Evolutionary conservation across 2,888 invertebrate species (phyloP).

Genomic region (Copidosoma aretas): DNA sequence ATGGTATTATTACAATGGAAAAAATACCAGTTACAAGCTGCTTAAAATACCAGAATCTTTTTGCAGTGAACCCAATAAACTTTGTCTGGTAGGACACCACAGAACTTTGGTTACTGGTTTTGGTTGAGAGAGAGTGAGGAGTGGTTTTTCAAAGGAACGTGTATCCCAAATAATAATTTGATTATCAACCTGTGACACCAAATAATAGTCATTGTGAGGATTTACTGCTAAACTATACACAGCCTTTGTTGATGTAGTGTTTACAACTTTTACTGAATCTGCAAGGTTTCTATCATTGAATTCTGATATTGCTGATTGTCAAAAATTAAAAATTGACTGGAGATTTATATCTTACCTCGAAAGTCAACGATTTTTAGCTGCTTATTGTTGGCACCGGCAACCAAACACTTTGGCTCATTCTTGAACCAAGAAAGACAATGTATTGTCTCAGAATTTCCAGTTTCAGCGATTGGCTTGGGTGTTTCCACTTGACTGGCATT

Average conservation of each 20-base stretch:
- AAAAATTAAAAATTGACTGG: background rate
- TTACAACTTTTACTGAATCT: slow-evolving; percentile 78
- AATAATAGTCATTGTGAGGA: slow-evolving; percentile 76
- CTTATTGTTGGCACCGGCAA: slow-evolving; percentile 90
- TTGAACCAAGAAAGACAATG: slow-evolving; percentile 87
- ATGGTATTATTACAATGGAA: background rate
- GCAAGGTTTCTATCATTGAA: slow-evolving; percentile 36
- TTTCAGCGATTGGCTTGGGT: slow-evolving; percentile 73
- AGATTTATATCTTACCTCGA: slow-evolving; percentile 70
- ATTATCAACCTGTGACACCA: slow-evolving; percentile 85
- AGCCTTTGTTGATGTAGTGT: slow-evolving; percentile 77
- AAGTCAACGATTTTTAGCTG: slow-evolving; percentile 88
- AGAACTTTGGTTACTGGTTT: slow-evolving; percentile 77
- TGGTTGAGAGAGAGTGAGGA: slow-evolving; percentile 73
- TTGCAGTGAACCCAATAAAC: slow-evolving; percentile 81
- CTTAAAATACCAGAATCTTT: slow-evolving; percentile 67
- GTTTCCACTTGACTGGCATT: slow-evolving; percentile 64
- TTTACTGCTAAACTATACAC: slow-evolving; percentile 85
- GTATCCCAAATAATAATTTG: slow-evolving; percentile 89
- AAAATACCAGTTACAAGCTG: background rate
- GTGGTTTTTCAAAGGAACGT: slow-evolving; percentile 83
- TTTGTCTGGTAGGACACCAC: slow-evolving; percentile 90
- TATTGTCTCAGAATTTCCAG: slow-evolving; percentile 83
- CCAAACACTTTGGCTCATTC: slow-evolving; percentile 75
- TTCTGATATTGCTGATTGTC: too few relatives aligned